These are phyloP conservation scores for Dendrolimus punctatus DNA, from an alignment of 1,140 invertebrate species.

Conservation along the genomic window DNA sequence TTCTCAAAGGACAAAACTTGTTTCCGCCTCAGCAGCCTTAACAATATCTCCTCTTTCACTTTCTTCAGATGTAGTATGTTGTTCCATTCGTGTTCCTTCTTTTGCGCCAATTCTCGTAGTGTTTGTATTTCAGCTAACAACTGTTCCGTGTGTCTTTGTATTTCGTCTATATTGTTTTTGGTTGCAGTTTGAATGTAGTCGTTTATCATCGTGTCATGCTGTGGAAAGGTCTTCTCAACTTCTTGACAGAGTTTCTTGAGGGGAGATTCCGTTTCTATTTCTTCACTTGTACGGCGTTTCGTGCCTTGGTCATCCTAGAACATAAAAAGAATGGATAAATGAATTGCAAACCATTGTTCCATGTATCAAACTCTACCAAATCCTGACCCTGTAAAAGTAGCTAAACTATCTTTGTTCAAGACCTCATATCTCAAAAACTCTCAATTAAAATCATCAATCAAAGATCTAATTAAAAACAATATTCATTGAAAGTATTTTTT, in stretches of 20 bases:
- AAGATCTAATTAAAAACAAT: no score
- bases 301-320: conserved; percentile 46
- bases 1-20: conserved; percentile 73
- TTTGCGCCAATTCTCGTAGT: conserved; percentile 77
- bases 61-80: conserved; percentile 84
- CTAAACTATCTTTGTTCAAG: no score
- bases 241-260: conserved; percentile 70
- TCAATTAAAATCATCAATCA: no score
- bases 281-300: conserved; percentile 49
- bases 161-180: conserved; percentile 72
- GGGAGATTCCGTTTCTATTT: conserved; percentile 56
- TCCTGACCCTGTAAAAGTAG: no score
- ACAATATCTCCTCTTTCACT: conserved; percentile 84
- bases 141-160: conserved; percentile 73
- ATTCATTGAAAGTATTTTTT: no score
- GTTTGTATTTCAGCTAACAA: conserved; percentile 76
- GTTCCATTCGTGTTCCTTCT: conserved; percentile 90
- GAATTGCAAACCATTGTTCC: not conserved
- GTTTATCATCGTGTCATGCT: conserved; percentile 73
- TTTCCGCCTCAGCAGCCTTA: conserved; percentile 77
- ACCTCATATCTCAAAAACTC: no score
- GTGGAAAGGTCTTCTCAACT: conserved; percentile 70
- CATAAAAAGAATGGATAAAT: not conserved
- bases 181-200: conserved; percentile 75
- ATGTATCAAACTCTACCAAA: no score